These are phyloP conservation scores for Didymodactylos carnosus DNA, from an alignment of 2,888 invertebrate genomes.

Conservation along the genomic window DNA sequence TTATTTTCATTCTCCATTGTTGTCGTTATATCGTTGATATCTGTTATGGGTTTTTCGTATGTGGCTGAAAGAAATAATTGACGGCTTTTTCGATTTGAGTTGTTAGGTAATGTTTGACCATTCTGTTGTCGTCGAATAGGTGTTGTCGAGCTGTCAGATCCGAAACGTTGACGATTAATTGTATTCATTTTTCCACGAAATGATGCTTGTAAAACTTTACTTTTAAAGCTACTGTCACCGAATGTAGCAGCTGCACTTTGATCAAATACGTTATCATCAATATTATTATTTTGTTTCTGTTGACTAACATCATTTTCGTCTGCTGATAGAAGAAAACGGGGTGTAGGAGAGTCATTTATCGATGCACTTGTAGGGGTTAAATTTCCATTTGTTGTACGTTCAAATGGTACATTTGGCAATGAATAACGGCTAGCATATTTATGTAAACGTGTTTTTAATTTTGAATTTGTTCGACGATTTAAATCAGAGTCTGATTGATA, in stretches of 20 bases:
- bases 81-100: no score
- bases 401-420: background rate
- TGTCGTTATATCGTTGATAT: no score
- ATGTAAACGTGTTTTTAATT: background rate
- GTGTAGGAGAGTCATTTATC: background rate
- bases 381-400: background rate
- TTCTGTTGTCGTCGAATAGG: background rate
- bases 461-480: background rate
- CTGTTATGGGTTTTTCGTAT: no score
- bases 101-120: no score
- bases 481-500: background rate
- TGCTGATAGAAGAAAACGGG: background rate
- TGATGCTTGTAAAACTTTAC: constrained; percentile 7
- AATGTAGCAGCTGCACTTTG: background rate
- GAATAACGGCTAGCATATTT: background rate
- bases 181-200: constrained; percentile 11
- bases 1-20: no score
- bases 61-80: no score
- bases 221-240: constrained; percentile 8
- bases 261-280: background rate
- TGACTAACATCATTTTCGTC: no score
- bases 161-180: constrained; percentile 4
- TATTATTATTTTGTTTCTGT: no score
- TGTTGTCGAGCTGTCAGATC: no score
- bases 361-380: background rate